Evolutionary conservation across 1,140 invertebrate genomes (phyloP), one percentile per base, ranked within the genome.

Genomic region (Orchesella cincta): DNA sequence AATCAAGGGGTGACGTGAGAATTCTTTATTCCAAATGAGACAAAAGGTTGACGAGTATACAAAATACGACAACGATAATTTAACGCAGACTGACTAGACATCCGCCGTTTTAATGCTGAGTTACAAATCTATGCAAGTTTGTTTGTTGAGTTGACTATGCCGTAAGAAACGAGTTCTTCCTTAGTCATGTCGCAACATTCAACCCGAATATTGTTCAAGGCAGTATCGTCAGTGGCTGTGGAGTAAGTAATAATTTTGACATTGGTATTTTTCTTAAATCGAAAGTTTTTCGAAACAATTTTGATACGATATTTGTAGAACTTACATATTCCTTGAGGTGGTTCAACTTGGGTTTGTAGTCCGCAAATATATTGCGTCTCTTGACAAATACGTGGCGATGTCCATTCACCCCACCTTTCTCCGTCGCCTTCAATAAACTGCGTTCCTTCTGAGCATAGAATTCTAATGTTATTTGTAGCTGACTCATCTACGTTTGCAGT

Each of bases 351-450:
- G 1, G 77, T 78, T 33, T 73, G 73, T 23, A 78, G 20, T 16
- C 77, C 77, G 23, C 77, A 78, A 34, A 78, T 71, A 26, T 78
- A 78, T 33, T 75, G 73, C 35, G 70, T 34, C 3, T 23, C 12
- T 18, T 51, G 26, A 57, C 77, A 78, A 18, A 75, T 78, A 28
- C 77, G 51, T n/a, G 73, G 77, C 1, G 57, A 26, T 23, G 73
- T 78, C 73, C 73, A 78, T 34, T 78, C 73, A 34, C 77, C 77
- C 77, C 77, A 78, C 23, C 71, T 26, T 51, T 73, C 71, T 73
- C 71, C 71, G 23, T 73, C 71, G 3, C 73, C 73, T 39, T 78
- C 77, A 8, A 78, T 78, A 26, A 51, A 78, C n/a, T 64, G 73
- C 3, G 77, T 70, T 23, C 73, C 64, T 1, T 36, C 73, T 1